phyloP scores from a whole-genome alignment of 1,140 invertebrate genomes.

The Capitella teleta region DNA sequence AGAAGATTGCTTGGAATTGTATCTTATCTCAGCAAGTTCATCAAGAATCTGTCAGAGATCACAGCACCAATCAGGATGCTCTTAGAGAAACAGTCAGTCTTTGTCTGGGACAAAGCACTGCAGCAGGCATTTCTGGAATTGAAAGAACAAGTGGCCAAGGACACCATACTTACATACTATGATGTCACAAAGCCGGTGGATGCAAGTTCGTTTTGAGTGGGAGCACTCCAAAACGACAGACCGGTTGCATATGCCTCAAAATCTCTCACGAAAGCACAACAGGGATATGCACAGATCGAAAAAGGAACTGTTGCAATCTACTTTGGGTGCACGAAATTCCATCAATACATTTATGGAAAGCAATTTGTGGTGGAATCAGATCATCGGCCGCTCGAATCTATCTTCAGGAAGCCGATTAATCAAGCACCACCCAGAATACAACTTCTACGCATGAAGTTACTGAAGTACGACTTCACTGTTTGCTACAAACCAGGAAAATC shows the following conservation, averaged over 20 bases:
- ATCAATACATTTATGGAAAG: conserved; percentile 33
- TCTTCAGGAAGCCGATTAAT: conserved; percentile 38
- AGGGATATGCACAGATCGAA: conserved; percentile 44
- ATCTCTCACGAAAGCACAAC: conserved; percentile 35
- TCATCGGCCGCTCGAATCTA: conserved; percentile 35
- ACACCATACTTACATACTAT: too few relatives aligned
- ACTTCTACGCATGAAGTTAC: conserved; percentile 39
- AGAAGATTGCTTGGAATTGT: conserved; percentile 16
- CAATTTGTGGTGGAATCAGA: conserved; percentile 19
- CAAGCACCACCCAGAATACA: conserved; percentile 37
- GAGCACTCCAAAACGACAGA: conserved; percentile 40
- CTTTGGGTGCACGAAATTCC: conserved; percentile 39
- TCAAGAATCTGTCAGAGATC: conserved; percentile 12
- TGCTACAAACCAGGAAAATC: background rate
- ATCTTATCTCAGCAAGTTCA: conserved; percentile 14
- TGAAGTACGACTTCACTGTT: conserved; percentile 35
- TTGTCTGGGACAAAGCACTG: conserved; percentile 10
- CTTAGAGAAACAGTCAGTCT: conserved; percentile 10
- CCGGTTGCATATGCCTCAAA: conserved; percentile 41
- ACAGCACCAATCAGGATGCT: conserved; percentile 12
- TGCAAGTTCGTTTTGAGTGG: conserved; percentile 39
- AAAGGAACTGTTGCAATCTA: conserved; percentile 44
- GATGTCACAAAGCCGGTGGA: too few relatives aligned
- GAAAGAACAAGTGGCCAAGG: too few relatives aligned
- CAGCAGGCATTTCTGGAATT: too few relatives aligned